Evolutionary conservation across 2,888 invertebrate genomes (phyloP).

Genomic region (Zele albiditarsus): DNA sequence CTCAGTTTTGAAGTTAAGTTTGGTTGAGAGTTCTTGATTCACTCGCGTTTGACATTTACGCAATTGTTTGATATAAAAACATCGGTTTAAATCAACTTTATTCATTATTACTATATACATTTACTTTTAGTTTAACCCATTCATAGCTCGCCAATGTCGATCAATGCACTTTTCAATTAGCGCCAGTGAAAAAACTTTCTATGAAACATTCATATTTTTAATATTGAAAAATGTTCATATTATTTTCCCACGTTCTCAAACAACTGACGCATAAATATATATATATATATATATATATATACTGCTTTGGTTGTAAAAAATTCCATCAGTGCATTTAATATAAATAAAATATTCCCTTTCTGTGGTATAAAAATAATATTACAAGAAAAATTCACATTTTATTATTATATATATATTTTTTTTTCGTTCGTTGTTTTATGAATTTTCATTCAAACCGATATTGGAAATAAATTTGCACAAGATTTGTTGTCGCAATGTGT

Average conservation of each 20-base stretch:
- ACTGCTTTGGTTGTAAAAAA: too few species aligned
- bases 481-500: constrained; percentile 39
- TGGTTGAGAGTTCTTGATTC: constrained; percentile 4
- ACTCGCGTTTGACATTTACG: constrained; percentile 24
- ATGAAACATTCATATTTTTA: too few species aligned
- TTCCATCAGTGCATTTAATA: neutral
- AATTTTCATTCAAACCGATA: constrained; percentile 48
- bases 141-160: neutral
- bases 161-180: neutral
- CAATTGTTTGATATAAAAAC: neutral
- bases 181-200: neutral
- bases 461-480: constrained; percentile 53
- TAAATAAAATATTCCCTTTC: neutral
- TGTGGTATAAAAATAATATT: too few species aligned
- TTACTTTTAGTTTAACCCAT: neutral
- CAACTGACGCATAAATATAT: too few species aligned
- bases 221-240: too few species aligned
- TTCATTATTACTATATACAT: neutral
- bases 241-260: too few species aligned
- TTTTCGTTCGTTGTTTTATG: constrained; percentile 24
- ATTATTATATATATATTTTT: neutral
- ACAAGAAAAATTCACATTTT: too few species aligned
- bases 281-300: too few species aligned
- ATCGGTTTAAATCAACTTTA: constrained; percentile 3
- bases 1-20: constrained; percentile 27